These are phyloP conservation scores for Castor canadensis DNA, from an alignment of 2,113 vertebrate genomes.

Conservation along the genomic window DNA sequence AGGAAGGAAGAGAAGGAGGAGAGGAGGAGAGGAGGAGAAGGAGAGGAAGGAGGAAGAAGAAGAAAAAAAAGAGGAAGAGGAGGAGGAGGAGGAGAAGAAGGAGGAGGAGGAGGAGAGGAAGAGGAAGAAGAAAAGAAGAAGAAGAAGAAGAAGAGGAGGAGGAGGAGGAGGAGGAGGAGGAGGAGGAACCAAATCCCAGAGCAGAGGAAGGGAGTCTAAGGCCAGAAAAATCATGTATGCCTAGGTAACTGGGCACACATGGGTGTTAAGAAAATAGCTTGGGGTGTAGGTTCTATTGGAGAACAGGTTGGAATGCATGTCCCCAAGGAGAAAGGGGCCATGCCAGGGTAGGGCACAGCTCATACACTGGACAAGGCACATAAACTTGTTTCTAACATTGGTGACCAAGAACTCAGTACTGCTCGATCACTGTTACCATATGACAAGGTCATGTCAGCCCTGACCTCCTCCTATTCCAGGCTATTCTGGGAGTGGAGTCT, in stretches of 20 bases:
- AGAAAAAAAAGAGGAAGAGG: accelerated
- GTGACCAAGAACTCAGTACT: accelerated
- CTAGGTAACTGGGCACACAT: accelerated
- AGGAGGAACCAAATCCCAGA: background rate
- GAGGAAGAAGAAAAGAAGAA: too few species aligned
- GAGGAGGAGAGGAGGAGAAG: too few species aligned
- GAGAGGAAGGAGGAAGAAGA: background rate
- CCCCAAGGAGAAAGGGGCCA: background rate
- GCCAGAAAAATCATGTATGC: accelerated
- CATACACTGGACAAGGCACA: too few species aligned
- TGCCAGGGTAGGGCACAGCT: too few species aligned
- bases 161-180: too few species aligned
- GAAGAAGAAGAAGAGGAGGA: too few species aligned
- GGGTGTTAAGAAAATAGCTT: too few species aligned
- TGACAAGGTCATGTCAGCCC: accelerated
- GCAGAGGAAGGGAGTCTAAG: background rate
- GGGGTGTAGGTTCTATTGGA: accelerated
- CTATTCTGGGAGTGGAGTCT: background rate
- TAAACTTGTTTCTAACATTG: background rate
- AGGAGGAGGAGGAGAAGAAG: too few species aligned
- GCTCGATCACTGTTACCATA: accelerated
- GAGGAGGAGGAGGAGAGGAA: background rate
- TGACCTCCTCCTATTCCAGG: background rate
- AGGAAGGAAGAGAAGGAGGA: background rate
- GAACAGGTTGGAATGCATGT: accelerated